phyloP scores from a whole-genome alignment of 2,888 invertebrate species.

The Mythimna impura region DNA sequence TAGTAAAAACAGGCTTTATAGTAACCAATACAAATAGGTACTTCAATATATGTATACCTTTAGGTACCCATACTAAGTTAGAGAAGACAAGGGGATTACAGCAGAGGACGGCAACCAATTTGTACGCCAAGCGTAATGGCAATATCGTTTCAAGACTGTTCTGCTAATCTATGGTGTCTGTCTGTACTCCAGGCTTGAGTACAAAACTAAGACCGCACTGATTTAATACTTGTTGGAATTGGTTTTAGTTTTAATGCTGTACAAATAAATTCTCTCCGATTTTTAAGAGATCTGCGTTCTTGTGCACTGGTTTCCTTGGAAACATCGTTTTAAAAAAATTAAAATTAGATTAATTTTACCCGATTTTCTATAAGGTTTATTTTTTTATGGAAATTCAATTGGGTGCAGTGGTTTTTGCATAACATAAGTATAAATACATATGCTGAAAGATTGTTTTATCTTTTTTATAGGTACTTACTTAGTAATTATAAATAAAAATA shows the following conservation, averaged over 20 bases:
- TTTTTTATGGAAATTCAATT: neutral
- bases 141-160: conserved; percentile 27
- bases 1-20: too few species aligned
- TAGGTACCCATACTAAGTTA: neutral
- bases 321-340: neutral
- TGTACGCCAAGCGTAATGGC: conserved; percentile 27
- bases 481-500: too few species aligned
- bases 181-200: neutral
- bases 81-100: conserved; percentile 38
- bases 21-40: neutral
- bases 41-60: neutral
- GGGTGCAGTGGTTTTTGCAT: too few species aligned
- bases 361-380: neutral
- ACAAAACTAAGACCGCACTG: neutral
- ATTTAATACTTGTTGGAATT: conserved; percentile 1
- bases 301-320: too few species aligned
- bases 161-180: conserved; percentile 11
- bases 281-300: neutral
- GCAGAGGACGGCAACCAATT: conserved; percentile 26
- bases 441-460: too few species aligned
- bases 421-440: too few species aligned
- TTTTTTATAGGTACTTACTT: too few species aligned
- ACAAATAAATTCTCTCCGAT: neutral
- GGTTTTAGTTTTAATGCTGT: neutral
- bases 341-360: neutral